Percentiles rank a stretch among this genome's conserved stretches.
These are phyloP conservation scores for Nesogale talazaci DNA, from an alignment of 2,113 vertebrate genomes.

Conservation along the genomic window DNA sequence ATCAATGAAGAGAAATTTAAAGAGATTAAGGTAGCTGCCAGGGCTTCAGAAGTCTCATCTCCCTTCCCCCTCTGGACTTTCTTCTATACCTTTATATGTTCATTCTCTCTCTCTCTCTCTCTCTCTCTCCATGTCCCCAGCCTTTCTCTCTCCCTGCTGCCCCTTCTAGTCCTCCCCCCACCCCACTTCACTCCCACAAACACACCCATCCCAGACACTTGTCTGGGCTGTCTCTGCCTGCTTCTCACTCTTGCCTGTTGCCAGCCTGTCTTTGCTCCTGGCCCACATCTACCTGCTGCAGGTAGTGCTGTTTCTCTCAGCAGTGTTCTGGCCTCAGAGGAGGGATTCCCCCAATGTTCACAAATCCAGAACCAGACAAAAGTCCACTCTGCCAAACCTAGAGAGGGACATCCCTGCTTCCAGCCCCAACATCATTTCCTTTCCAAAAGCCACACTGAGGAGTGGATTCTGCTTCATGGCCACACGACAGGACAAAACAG, in stretches of 20 bases:
- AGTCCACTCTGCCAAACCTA: background rate
- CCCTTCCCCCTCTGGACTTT: background rate
- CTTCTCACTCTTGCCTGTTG: background rate
- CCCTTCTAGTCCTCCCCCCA: background rate
- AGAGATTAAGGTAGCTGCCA: slow-evolving; percentile 76
- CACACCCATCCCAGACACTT: no score
- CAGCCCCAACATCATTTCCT: background rate
- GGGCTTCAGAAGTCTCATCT: background rate
- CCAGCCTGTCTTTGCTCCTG: background rate
- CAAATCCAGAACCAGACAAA: background rate
- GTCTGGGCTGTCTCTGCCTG: background rate
- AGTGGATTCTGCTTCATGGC: no score
- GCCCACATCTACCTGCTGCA: background rate
- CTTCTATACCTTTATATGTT: background rate
- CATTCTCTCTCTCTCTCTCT: background rate
- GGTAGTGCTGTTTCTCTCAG: background rate
- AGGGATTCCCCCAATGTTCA: background rate
- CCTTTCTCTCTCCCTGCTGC: background rate
- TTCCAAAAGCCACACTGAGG: no score
- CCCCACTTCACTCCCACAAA: background rate
- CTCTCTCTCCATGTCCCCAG: background rate
- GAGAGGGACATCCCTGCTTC: background rate
- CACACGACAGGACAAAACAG: no score
- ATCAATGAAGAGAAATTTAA: slow-evolving; percentile 78
- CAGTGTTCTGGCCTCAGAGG: background rate